Base-by-base conservation (phyloP, 2,797 vertebrate genomes). In the Chanos chanos region DNA sequence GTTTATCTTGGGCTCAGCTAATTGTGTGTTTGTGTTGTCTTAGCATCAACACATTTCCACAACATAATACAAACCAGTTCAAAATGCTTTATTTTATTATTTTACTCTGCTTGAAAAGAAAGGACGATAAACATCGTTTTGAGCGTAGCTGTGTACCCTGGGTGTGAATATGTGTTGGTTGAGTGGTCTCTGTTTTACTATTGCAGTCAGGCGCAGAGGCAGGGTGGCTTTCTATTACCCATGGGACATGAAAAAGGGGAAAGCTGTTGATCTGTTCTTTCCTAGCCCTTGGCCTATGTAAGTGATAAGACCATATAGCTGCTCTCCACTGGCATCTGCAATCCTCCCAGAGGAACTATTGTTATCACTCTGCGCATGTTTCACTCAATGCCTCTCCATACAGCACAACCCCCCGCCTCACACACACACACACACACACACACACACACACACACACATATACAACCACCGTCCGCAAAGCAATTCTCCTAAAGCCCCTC, bases 331-430 rank as follows among this genome's bases (percentile, higher is more conserved):
- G 78, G 81, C 82, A 87, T 89, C 84, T 89, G 86, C 83, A 86
- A 72, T 52, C 80, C 83, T 87, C 87, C 87, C 90, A 82, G 80
- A 82, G 83, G 85, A 89, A 76, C 87, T 81, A 84, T 87, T 87
- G 84, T 92, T 87, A 81, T 83, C 82, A 84, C 62, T 31, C 61
- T 4, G 71, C 75, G 83, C 82, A 84, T 79, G 82, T 85, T 86
- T 79, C 79, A 73, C 80, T 88, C 82, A 89, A 87, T 83, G 83
- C 81, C 78, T 81, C 68, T 76, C 71, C 73, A 64, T 66, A 61
- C 52, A 53, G 74, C 56, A 21, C 21, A 5, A 18, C 22, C 48
- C 49, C 43, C 39, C 43, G 41, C 43, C 64, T 41, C 55, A 21
- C 66, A 73, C 81, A 77, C 82, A 80, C 74, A 62, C 9, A 10